These are phyloP conservation scores for Philaenus spumarius DNA, from an alignment of 1,140 invertebrate species.

Conservation along the genomic window DNA sequence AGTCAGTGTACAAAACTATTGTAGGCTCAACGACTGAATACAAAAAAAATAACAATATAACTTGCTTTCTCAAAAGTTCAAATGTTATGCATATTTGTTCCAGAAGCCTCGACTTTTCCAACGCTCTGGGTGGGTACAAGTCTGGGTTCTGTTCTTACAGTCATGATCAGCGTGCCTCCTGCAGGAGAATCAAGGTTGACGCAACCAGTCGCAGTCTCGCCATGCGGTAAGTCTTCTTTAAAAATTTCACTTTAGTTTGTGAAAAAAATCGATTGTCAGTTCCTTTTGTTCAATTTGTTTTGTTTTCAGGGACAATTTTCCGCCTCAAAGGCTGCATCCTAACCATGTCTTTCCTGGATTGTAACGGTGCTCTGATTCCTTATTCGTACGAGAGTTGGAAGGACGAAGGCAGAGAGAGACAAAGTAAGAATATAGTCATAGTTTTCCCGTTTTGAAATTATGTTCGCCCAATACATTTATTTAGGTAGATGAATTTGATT, in stretches of 20 bases:
- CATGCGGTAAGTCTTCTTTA: conserved; percentile 62
- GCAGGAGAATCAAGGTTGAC: conserved; percentile 66
- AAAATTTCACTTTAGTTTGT: background rate
- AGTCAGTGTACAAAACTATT: background rate
- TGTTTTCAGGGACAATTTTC: conserved; percentile 76
- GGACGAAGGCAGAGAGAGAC: conserved; percentile 61
- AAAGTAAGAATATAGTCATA: no score
- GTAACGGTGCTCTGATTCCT: conserved; percentile 78
- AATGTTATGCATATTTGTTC: conserved; percentile 17
- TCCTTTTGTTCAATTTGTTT: conserved; percentile 16
- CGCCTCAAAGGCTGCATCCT: conserved; percentile 90
- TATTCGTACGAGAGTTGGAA: conserved; percentile 81
- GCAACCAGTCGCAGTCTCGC: conserved; percentile 84
- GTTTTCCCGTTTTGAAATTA: no score
- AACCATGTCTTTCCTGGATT: conserved; percentile 92
- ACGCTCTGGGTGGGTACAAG: conserved; percentile 95
- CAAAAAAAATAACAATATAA: background rate
- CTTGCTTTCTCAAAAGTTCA: background rate
- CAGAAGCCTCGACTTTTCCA: conserved; percentile 71
- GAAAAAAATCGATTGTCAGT: background rate
- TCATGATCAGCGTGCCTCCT: conserved; percentile 80
- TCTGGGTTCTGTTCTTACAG: conserved; percentile 87
- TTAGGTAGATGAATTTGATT: no score
- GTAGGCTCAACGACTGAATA: background rate
- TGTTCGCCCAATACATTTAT: no score